Percentiles rank a stretch among this genome's conserved stretches.
These are phyloP conservation scores for Agrochola lychnidis DNA, from an alignment of 2,888 invertebrate species.

Conservation along the genomic window DNA sequence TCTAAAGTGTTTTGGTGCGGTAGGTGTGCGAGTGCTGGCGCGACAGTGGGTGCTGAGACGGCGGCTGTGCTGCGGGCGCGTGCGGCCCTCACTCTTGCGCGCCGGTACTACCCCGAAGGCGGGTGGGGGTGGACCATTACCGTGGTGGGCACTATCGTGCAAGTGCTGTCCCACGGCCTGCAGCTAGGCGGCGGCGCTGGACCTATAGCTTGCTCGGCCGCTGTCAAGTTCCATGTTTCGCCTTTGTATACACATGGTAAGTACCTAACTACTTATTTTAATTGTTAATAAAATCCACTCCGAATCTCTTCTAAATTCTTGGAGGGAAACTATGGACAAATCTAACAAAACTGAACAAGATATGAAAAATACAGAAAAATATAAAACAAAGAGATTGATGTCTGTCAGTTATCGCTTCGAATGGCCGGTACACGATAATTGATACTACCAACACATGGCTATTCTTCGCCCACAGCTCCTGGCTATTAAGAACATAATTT, in stretches of 20 bases:
- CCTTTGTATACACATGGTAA: constrained; percentile 92
- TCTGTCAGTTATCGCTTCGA: constrained; percentile 29
- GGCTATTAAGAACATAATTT: not conserved
- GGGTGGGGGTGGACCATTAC: constrained; percentile 97
- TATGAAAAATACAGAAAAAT: constrained; percentile 12
- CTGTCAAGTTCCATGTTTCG: constrained; percentile 91
- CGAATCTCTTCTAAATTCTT: not conserved
- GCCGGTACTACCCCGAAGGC: constrained; percentile 96
- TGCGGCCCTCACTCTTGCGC: constrained; percentile 92
- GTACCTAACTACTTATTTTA: constrained; percentile 1
- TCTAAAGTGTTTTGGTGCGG: constrained; percentile 76
- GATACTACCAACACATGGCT: constrained; percentile 12
- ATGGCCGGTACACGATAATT: constrained; percentile 25
- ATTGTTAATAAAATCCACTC: not conserved
- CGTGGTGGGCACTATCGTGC: constrained; percentile 93
- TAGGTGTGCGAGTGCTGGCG: constrained; percentile 89
- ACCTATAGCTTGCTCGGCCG: constrained; percentile 92
- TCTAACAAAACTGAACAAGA: not conserved
- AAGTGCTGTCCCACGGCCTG: constrained; percentile 94
- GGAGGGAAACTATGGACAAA: not conserved
- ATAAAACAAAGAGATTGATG: constrained; percentile 15
- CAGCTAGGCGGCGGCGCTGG: constrained; percentile 93
- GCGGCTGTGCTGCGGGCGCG: constrained; percentile 90
- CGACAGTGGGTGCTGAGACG: constrained; percentile 86
- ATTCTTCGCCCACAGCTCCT: not conserved